Percentiles rank a stretch among this genome's conserved stretches.
Evolutionary conservation across 1,140 invertebrate species (phyloP).

Genomic region (Hesperophylax magnus): DNA sequence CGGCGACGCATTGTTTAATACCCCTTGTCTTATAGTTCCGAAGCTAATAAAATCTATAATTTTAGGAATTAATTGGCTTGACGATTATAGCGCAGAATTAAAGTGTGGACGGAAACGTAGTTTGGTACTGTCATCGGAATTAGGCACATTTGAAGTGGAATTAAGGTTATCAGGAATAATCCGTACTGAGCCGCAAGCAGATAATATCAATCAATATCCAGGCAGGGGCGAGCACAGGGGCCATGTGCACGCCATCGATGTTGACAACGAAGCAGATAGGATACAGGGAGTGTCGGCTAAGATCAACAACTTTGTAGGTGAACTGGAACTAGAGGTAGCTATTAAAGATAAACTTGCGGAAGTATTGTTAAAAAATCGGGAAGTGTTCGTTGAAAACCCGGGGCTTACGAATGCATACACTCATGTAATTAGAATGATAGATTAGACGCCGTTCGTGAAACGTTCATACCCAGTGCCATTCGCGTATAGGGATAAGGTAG

Average conservation of each 20-base stretch:
- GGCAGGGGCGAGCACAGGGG: too few species aligned
- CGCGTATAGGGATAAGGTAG: not conserved
- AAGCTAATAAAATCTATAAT: too few species aligned
- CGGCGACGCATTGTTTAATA: too few species aligned
- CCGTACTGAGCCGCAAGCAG: too few species aligned
- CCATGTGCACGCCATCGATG: too few species aligned
- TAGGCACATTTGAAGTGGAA: too few species aligned
- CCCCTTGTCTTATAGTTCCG: too few species aligned
- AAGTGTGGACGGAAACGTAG: not conserved
- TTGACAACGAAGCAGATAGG: not conserved
- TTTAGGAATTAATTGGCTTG: too few species aligned
- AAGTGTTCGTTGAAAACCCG: not conserved
- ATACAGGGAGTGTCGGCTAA: not conserved
- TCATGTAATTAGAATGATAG: not conserved
- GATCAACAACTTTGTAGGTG: not conserved
- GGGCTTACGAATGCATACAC: not conserved
- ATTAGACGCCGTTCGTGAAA: not conserved
- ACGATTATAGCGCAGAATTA: not conserved
- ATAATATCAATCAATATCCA: too few species aligned
- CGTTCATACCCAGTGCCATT: not conserved
- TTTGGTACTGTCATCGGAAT: not conserved
- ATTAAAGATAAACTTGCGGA: not conserved
- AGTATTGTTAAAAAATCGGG: not conserved
- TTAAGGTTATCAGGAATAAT: too few species aligned
- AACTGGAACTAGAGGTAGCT: not conserved